Percentiles rank a stretch among this genome's conserved stretches.
phyloP scores from a whole-genome alignment of 2,113 vertebrate genomes.

The Callionymus lyra region DNA sequence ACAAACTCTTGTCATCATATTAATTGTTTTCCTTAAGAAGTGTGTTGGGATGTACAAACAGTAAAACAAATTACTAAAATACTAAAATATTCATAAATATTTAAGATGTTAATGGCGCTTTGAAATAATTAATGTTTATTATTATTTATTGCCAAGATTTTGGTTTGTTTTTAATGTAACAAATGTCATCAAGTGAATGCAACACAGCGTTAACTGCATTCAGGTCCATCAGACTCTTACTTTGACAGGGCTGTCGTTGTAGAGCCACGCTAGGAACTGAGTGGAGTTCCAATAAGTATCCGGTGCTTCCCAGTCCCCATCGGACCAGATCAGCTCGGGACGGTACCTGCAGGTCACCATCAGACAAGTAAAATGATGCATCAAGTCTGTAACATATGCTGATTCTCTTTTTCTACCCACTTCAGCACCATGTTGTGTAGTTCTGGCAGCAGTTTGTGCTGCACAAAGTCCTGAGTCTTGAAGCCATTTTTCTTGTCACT shows the following conservation, averaged over 20 bases:
- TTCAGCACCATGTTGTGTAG: constrained; percentile 82
- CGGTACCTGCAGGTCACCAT: constrained; percentile 62
- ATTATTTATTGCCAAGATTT: too few species aligned
- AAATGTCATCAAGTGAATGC: too few species aligned
- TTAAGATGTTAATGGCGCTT: too few species aligned
- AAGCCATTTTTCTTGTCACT: constrained; percentile 79
- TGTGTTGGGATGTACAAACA: too few species aligned
- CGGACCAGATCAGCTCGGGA: constrained; percentile 94
- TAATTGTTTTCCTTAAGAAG: too few species aligned
- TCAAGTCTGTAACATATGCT: not conserved
- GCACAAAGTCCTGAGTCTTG: constrained; percentile 80
- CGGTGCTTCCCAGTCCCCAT: constrained; percentile 91
- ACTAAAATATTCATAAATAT: too few species aligned
- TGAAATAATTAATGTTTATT: too few species aligned
- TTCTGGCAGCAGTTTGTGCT: constrained; percentile 78
- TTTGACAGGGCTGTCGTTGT: constrained; percentile 92
- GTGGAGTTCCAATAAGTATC: constrained; percentile 96
- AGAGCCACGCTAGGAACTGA: constrained; percentile 89
- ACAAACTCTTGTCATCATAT: too few species aligned
- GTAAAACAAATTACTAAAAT: too few species aligned
- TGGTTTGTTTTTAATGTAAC: too few species aligned
- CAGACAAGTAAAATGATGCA: not conserved
- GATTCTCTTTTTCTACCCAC: constrained; percentile 51
- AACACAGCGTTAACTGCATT: too few species aligned
- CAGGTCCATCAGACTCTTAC: constrained; percentile 42